A percentile compares a stretch with the other conserved stretches of the same genome.
Evolutionary conservation across 2,888 invertebrate genomes (phyloP).

Genomic region (Choristoneura rosaceana): DNA sequence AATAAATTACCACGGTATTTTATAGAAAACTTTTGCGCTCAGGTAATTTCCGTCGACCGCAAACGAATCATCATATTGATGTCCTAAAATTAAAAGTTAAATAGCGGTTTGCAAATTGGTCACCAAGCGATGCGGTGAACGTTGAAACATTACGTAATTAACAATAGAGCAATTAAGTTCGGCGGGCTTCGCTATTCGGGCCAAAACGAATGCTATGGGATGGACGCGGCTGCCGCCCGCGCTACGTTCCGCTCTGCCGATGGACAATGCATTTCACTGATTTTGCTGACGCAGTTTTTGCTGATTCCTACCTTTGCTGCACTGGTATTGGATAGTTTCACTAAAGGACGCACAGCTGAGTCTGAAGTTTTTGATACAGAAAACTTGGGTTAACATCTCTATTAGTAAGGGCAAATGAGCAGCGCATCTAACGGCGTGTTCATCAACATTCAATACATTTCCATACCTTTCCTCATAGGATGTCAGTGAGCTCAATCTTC

Average conservation of each 20-base stretch:
- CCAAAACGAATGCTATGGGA: conserved; percentile 76
- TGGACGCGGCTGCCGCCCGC: conserved; percentile 52
- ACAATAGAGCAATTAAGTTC: conserved; percentile 85
- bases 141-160: conserved; percentile 83
- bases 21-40: conserved; percentile 19
- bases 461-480: too few species aligned
- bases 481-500: too few species aligned
- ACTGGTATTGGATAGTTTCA: conserved; percentile 46
- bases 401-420: too few species aligned
- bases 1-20: conserved; percentile 11
- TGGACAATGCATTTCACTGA: conserved; percentile 79
- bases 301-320: conserved; percentile 63
- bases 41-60: conserved; percentile 32
- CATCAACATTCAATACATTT: too few species aligned
- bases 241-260: conserved; percentile 65
- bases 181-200: conserved; percentile 62
- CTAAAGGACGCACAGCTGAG: conserved; percentile 54
- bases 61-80: conserved; percentile 45
- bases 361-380: conserved; percentile 27
- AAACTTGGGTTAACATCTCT: too few species aligned
- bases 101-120: conserved; percentile 67
- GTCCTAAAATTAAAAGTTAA: conserved; percentile 62
- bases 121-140: conserved; percentile 68
- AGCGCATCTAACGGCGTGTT: too few species aligned
- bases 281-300: conserved; percentile 74